Evolutionary conservation across 2,113 vertebrate species (phyloP), one percentile per base, ranked within the genome.

Genomic region (Actenoides hombroni): DNA sequence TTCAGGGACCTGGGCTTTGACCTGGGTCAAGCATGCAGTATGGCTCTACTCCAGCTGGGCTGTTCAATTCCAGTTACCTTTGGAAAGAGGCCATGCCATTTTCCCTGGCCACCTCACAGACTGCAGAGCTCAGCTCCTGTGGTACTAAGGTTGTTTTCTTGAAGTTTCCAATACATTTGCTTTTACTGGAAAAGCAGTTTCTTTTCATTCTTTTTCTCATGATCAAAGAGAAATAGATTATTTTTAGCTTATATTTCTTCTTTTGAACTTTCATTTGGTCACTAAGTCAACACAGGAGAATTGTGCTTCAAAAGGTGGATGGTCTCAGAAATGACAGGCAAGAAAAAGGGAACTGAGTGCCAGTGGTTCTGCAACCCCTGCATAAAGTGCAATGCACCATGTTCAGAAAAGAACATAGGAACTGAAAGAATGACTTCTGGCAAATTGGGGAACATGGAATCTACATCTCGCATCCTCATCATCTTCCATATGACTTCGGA

Each of bases 41-140:
- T 73, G 63, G 87, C 67, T 75, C 70, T 60, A 39, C 6, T 80
- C 44, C 44, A 48, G 39, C 24, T 12, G 1, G 67, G 11, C 31
- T 48, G 25, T 53, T 40, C 44, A 61, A 8, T 16, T 39, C n/a
- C 56, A 29, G 53, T 91, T 94, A 78, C 89, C 69, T 71, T 92
- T 96, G 96, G 94, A 95, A 87, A 33, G 39, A 82, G 35, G 65
- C 91, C 93, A 95, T 94, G 40, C 5, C 48, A 54, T 60, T 86
- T 75, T 48, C 77, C 35, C 48, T 60, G 48, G 65, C 65, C 70
- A 60, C 86, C 74, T 95, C 5, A 0, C 77, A 94, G 84, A 89
- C 86, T 97, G 95, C 96, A 84, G 35, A 97, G 83, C 81, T 97
- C 95, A 97, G 96, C 96, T 94, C 42, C 65, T 94, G 89, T 69